These are phyloP conservation scores for Mionectes olivaceus DNA, from an alignment of 2,797 vertebrate genomes.

Conservation along the genomic window DNA sequence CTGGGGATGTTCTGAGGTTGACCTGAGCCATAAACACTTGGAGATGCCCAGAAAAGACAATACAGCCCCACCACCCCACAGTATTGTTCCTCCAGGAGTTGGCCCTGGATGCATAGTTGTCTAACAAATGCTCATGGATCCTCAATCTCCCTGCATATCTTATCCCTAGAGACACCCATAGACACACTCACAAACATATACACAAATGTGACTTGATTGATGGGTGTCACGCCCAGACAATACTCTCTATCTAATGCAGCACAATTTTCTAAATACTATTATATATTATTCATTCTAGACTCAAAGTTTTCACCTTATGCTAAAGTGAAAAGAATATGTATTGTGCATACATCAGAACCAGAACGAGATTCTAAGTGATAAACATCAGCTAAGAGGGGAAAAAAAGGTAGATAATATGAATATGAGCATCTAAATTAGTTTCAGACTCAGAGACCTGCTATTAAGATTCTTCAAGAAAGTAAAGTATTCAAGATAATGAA, in stretches of 20 bases:
- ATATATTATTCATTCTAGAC: too few species aligned
- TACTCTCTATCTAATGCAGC: not conserved
- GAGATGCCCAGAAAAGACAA: not conserved
- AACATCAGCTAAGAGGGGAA: rapidly evolving
- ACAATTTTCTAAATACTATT: not conserved
- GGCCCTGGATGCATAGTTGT: not conserved
- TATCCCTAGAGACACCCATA: not conserved
- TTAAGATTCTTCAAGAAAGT: not conserved
- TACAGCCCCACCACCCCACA: rapidly evolving
- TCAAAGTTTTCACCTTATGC: not conserved
- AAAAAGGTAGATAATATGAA: not conserved
- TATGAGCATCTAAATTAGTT: not conserved
- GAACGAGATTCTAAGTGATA: not conserved
- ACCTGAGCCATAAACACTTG: not conserved
- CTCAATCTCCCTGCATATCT: not conserved
- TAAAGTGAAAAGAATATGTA: not conserved
- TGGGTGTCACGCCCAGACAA: not conserved
- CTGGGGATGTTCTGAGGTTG: not conserved
- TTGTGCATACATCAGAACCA: not conserved
- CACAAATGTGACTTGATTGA: not conserved
- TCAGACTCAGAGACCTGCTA: not conserved
- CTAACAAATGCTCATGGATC: not conserved
- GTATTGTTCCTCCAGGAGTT: not conserved
- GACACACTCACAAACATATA: too few species aligned
- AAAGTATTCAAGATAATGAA: not conserved